Conservation (phyloP, 2,888 invertebrate genomes). For the Pyrrhosoma nymphula region DNA sequence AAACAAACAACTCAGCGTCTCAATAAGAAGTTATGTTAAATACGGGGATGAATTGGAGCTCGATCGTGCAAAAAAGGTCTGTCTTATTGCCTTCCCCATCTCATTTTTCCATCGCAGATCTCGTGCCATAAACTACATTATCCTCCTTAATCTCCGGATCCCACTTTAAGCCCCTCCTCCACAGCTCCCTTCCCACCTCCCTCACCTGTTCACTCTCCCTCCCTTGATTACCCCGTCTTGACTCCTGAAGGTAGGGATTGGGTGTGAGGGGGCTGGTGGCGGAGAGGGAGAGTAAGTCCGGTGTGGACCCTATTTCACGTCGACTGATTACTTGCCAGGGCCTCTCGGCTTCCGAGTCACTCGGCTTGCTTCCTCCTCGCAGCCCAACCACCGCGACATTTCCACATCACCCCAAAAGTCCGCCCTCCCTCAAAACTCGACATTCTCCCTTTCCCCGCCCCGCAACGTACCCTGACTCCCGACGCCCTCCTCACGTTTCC, state of each 20-base stretch:
- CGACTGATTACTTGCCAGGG: slow-evolving; percentile 19
- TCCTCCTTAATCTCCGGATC: not conserved
- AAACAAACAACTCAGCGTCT: too few relatives aligned
- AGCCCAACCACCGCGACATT: not conserved
- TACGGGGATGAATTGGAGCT: too few relatives aligned
- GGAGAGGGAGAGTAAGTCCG: not conserved
- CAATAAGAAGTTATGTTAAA: too few relatives aligned
- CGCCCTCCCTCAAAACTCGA: not conserved
- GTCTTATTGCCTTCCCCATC: too few relatives aligned
- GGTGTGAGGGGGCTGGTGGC: too few relatives aligned
- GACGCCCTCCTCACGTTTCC: slow-evolving; percentile 22
- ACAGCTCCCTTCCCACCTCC: not conserved
- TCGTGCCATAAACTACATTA: not conserved
- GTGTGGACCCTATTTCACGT: slow-evolving; percentile 14
- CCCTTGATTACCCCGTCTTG: not conserved
- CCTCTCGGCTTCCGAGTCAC: not conserved
- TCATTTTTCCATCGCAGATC: too few relatives aligned
- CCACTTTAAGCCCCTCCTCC: not conserved
- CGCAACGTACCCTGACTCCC: not conserved
- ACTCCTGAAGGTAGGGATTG: not conserved
- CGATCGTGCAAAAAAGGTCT: too few relatives aligned
- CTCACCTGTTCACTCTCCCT: not conserved
- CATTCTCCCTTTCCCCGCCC: not conserved
- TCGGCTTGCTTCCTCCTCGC: not conserved
- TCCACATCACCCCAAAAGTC: not conserved